Base-by-base conservation (phyloP, 2,797 vertebrate species). In the Sebastes minor region DNA sequence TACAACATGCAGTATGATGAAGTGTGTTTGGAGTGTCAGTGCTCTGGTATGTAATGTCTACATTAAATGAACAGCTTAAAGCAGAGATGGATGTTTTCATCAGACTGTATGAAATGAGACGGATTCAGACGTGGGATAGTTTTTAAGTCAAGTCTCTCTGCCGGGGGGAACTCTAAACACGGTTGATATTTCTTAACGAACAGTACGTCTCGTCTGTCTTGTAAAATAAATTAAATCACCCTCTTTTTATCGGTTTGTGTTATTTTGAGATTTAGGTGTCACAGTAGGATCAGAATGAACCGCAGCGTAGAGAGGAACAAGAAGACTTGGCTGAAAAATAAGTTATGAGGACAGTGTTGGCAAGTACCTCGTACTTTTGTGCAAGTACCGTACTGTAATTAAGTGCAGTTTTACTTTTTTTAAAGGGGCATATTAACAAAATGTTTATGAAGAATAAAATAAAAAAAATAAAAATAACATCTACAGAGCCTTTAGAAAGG, bases 181-280 rank as follows among this genome's bases (percentile, higher is more conserved):
- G 27, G 33, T 28, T 1, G 60, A 78, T 20, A 14, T 62, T 70
- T 85, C 30, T 59, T 4, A 52, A 25, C 8, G 6, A 59, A 49
- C 42, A 6, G 35, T 8, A 10, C 6, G 25, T 82, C 56, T 60
- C 7, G 20, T 67, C 42, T 78, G 83, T 81, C 72, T 64, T 83
- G 75, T 84, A 78, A 80, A 82, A 87, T 86, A 67, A 86, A 88
- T 33, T 30, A 14, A 74, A 71, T 71, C 32, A 1, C 14, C 64
- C n/a, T 49, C 46, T 88, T 84, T 87, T 83, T 71, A 77, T 69
- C 63, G 4, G 62, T 3, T 49, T 56, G 20, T 74, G 4, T 62
- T 52, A 14, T 33, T 64, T 49, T 25, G 22, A n/a, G 38, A 28
- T 18, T 1, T 1, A 1, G 63, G 11, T 67, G 16, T 25, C 27